Percentiles rank a stretch among this genome's conserved stretches.
phyloP scores from a whole-genome alignment of 2,113 vertebrate genomes.

The Sphaerodactylus townsendi region DNA sequence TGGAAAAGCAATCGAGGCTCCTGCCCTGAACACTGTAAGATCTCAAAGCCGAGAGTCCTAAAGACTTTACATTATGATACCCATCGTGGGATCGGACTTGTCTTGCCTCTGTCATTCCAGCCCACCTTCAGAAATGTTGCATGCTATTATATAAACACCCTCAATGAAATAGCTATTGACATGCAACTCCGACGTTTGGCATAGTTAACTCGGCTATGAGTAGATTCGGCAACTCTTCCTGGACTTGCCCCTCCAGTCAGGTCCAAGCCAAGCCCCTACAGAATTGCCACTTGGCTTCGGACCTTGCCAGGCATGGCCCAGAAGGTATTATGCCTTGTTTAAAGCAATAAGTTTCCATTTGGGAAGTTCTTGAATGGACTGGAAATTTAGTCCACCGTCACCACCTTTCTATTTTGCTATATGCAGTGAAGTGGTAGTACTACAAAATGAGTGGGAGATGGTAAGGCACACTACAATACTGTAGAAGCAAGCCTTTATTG shows the following conservation, averaged over 20 bases:
- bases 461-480: neutral
- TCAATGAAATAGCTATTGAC: neutral
- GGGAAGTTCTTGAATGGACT: neutral
- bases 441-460: neutral
- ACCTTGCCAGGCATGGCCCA: no score
- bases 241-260: no score
- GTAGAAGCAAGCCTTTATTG: no score
- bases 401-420: no score
- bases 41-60: neutral
- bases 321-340: no score
- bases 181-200: neutral
- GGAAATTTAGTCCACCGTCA: neutral
- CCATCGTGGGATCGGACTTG: neutral
- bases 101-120: neutral
- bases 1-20: neutral
- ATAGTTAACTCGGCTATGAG: neutral
- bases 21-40: neutral
- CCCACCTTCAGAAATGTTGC: neutral
- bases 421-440: no score
- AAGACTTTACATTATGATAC: neutral
- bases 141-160: neutral
- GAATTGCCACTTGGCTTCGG: no score
- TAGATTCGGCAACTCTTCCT: no score
- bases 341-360: neutral
- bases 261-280: no score